A percentile compares a stretch with the other conserved stretches of the same genome.
Conservation (phyloP, 2,797 vertebrate genomes). For the Harpagifer antarcticus region DNA sequence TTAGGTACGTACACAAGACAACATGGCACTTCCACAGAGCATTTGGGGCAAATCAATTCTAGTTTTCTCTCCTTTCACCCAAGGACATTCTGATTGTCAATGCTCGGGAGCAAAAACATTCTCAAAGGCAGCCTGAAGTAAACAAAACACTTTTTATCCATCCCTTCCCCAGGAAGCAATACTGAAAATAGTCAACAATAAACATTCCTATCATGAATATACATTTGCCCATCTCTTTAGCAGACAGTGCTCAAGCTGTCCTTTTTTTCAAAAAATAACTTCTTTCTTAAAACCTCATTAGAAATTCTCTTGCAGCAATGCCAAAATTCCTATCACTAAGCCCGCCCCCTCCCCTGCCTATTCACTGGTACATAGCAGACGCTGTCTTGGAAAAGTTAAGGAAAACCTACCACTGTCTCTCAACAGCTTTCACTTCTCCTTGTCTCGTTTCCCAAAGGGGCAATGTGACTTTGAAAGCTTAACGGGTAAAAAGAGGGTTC, state of each 20-base stretch:
- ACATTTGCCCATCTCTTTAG: slow-evolving; percentile 63
- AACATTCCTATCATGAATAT: slow-evolving; percentile 76
- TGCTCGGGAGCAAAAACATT: slow-evolving; percentile 80
- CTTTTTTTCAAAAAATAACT: slow-evolving; percentile 73
- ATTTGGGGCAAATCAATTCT: slow-evolving; percentile 68
- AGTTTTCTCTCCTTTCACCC: slow-evolving; percentile 42
- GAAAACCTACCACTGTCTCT: slow-evolving; percentile 69
- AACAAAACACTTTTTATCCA: slow-evolving; percentile 71
- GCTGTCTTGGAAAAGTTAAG: slow-evolving; percentile 71
- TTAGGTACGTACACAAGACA: slow-evolving; percentile 79
- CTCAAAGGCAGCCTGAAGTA: slow-evolving; percentile 82
- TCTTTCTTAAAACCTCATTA: slow-evolving; percentile 83
- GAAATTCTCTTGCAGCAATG: slow-evolving; percentile 82
- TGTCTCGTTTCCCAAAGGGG: slow-evolving; percentile 75
- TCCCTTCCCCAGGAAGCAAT: slow-evolving; percentile 73
- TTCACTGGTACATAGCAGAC: slow-evolving; percentile 77
- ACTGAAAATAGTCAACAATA: slow-evolving; percentile 79
- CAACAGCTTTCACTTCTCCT: slow-evolving; percentile 71
- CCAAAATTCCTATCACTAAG: slow-evolving; percentile 80
- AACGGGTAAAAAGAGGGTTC: slow-evolving; percentile 72
- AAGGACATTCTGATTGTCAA: slow-evolving; percentile 83
- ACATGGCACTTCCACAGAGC: slow-evolving; percentile 85
- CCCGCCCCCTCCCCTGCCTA: slow-evolving; percentile 65
- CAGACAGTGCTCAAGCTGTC: slow-evolving; percentile 50
- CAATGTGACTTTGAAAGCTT: slow-evolving; percentile 78